Evolutionary conservation across 2,797 vertebrate species (phyloP), one percentile per base, ranked within the genome.

Genomic region (Acanthopagrus latus): DNA sequence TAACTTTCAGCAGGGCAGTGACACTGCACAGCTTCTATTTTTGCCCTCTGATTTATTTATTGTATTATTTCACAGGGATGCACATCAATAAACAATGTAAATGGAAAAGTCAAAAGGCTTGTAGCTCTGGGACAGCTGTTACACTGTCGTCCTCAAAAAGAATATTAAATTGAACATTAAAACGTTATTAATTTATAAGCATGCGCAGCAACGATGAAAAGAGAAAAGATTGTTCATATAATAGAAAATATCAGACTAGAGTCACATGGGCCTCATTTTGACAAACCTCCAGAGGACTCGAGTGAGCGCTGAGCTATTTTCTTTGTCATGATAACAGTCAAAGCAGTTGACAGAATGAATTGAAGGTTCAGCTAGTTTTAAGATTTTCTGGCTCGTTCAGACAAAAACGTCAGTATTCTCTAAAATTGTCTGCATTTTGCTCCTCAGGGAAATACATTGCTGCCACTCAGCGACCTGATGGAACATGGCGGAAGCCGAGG

Each of bases 401-500:
- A 29, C 17, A 10, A 21, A 51, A 7, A 6, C 25, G 18, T 51
- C 18, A 46, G 64, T 80, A 3, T 21, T 51, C 33, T 71, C 4
- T 79, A 63, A 71, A 60, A 60, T 50, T 9, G 59, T 76, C 5
- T 44, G 11, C 62, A 64, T 85, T 25, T 82, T 83, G 16, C 64
- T 80, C 51, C 73, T 41, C 83, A 99, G 98, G 98, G 77, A 97
- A 97, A 93, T 99, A 97, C 84, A 99, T 99, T 48, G 96, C 97
- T 43, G 95, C 98, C 73, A 98, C 98, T 57, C 98, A 99, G 93
- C 94, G 98, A 43, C 97, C 98, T 0, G 98, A 99, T 84, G 97
- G 98, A 46, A 97, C 97, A 9, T 99, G 98, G 98, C 95, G 98
- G 89, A 99, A 97, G 82, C 97, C 97, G 23, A 93, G 97, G 78